Evolutionary conservation across 2,797 vertebrate genomes (phyloP).

Genomic region (Eutrigla gurnardus): DNA sequence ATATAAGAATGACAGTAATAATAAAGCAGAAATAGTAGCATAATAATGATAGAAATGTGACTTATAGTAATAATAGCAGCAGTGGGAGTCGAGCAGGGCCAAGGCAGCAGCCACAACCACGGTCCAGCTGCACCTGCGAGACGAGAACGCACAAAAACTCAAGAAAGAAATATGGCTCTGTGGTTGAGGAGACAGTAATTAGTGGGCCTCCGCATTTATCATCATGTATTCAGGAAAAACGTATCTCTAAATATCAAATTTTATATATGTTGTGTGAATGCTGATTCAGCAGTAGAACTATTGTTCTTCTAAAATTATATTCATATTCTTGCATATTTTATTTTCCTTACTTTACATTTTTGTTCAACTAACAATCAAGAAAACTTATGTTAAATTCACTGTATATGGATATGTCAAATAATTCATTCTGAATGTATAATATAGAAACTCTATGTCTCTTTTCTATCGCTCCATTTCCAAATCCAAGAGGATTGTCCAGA

Average conservation of each 20-base stretch:
- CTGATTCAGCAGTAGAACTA: no score
- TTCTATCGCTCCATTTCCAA: neutral
- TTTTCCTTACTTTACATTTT: neutral
- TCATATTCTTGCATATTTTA: neutral
- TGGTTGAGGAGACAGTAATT: constrained; percentile 45
- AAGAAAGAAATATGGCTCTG: constrained; percentile 13
- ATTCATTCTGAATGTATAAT: constrained; percentile 3
- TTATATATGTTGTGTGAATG: neutral
- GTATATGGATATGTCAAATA: neutral
- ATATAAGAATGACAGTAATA: no score
- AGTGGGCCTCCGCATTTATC: constrained; percentile 11
- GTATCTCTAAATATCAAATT: neutral
- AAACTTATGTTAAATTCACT: neutral
- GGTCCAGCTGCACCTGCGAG: no score
- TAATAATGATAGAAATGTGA: no score
- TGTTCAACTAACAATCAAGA: constrained; percentile 6
- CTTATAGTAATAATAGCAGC: no score
- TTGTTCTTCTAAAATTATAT: neutral
- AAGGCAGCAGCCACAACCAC: no score
- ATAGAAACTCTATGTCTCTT: neutral
- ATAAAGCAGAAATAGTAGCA: no score
- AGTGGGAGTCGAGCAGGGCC: no score
- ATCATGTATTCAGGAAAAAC: neutral
- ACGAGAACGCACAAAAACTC: no score
- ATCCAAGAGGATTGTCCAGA: neutral